A percentile compares a stretch with the other conserved stretches of the same genome.
These are phyloP conservation scores for Mormyrus proboscirostris DNA, from an alignment of 2,797 vertebrate species.

Conservation along the genomic window DNA sequence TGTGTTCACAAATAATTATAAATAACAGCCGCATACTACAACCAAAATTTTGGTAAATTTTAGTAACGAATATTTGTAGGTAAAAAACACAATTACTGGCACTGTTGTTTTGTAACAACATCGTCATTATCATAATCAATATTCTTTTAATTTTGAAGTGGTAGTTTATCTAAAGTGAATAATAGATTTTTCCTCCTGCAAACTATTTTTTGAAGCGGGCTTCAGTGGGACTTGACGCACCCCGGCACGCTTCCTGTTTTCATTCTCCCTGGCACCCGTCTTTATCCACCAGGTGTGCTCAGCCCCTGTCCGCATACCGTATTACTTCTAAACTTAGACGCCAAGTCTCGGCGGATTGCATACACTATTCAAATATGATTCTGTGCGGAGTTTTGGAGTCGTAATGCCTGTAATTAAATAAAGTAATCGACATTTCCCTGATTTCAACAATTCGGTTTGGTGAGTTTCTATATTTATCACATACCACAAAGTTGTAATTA, in stretches of 20 bases:
- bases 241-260: constrained; percentile 35
- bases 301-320: constrained; percentile 28
- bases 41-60: not conserved
- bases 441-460: not conserved
- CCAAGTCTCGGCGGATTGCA: not conserved
- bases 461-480: constrained; percentile 1
- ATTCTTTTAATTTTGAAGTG: not conserved
- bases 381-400: not conserved
- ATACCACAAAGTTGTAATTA: not conserved
- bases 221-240: not conserved
- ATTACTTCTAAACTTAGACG: constrained; percentile 31
- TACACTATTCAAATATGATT: not conserved
- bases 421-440: not conserved
- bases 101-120: not conserved
- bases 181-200: not conserved
- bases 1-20: constrained; percentile 6
- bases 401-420: not conserved
- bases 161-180: not conserved
- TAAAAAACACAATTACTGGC: not conserved
- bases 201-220: not conserved
- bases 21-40: not conserved
- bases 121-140: not conserved
- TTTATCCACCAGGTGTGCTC: constrained; percentile 32
- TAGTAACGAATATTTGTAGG: constrained; percentile 8
- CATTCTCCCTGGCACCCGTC: constrained; percentile 30